These are phyloP conservation scores for Onychostruthus taczanowskii DNA, from an alignment of 2,113 vertebrate species.

Conservation along the genomic window DNA sequence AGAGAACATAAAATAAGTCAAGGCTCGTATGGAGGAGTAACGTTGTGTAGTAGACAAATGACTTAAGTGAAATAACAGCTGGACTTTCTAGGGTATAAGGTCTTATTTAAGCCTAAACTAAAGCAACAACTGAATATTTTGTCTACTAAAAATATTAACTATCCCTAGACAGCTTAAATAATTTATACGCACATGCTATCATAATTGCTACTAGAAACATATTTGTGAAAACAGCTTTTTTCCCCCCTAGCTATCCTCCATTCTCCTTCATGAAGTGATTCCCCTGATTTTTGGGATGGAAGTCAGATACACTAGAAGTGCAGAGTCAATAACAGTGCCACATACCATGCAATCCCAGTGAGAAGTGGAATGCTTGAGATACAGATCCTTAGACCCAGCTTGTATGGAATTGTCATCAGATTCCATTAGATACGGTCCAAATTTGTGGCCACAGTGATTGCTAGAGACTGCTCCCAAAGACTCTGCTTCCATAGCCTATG, in stretches of 20 bases:
- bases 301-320: background rate
- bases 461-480: background rate
- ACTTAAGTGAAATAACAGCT: slow-evolving; percentile 24
- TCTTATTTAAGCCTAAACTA: background rate
- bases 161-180: background rate
- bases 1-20: background rate
- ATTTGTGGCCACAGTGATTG: background rate
- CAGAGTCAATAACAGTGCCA: background rate
- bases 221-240: background rate
- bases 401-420: background rate
- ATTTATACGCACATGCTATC: background rate
- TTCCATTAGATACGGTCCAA: background rate
- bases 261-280: background rate
- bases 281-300: background rate
- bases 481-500: background rate
- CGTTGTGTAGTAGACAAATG: background rate
- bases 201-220: background rate
- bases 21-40: background rate
- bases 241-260: background rate
- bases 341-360: background rate
- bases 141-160: background rate
- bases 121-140: background rate
- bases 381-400: background rate
- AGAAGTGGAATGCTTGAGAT: background rate
- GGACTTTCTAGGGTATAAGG: background rate